Base-by-base conservation (phyloP, 2,888 invertebrate genomes). In the Celastrina argiolus region DNA sequence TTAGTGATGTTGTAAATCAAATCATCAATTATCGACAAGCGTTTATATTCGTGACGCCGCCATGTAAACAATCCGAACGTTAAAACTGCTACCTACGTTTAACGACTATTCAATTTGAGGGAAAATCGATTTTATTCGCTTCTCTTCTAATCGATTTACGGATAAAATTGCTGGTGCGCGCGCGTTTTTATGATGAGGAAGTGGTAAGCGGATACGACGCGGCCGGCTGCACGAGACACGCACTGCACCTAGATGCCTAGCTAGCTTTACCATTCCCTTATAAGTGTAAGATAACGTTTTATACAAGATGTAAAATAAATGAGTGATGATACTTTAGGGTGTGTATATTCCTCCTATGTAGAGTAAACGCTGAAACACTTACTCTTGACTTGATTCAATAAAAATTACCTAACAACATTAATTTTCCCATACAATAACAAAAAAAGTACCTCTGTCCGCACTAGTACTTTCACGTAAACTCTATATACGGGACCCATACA, bases 81-180 rank as follows among this genome's bases (percentile, higher is more conserved):
- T 88, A 88, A 90, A 89, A 85, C 85, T 81, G 84, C 88, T 87
- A 85, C 85, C 86, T 85, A 85, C 81, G 78, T 85, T 90, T 90
- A 83, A 90, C 84, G 88, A 82, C 81, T 84, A 81, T 88, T 85
- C 83, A 85, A 89, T 90, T 89, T 88, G 87, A 87, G 85, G 91
- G 88, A 90, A 90, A 89, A 91, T 90, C 90, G 89, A 88, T 91
- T 90, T 90, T 90, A 91, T 90, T 91, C 88, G 91, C 91, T 84
- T 77, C 82, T 74, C 81, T 85, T 87, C 81, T 80, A 84, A 88
- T 88, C 86, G 86, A 82, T 84, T 80, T 76, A 79, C 77, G 81
- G 73, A 80, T 81, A 87, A 84, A 89, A 80, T 89, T 80, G 88
- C 83, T 80, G 82, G 84, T 74, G 75, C 74, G 71, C 71, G 63